These are phyloP conservation scores for Atherinomorus stipes DNA, from an alignment of 2,113 vertebrate species.

Conservation along the genomic window DNA sequence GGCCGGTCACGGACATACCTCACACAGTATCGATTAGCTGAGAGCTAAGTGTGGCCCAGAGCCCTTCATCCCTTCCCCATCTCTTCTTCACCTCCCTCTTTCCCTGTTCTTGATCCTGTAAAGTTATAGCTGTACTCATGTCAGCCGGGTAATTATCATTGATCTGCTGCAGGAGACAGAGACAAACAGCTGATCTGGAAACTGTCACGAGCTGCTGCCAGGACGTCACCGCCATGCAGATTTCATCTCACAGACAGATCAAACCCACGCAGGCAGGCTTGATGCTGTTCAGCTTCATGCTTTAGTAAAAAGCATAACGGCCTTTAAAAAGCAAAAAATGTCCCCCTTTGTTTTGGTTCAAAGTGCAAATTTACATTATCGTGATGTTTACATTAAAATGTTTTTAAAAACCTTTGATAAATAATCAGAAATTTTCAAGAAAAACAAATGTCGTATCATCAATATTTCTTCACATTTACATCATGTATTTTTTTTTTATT, in stretches of 20 bases:
- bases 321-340: no score
- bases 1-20: constrained; percentile 66
- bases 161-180: constrained; percentile 89
- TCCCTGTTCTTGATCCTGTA: constrained; percentile 92
- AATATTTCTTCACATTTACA: no score
- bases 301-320: no score
- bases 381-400: no score
- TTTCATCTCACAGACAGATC: background rate
- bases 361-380: no score
- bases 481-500: no score
- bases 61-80: constrained; percentile 73
- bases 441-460: no score
- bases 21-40: constrained; percentile 69
- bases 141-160: constrained; percentile 96
- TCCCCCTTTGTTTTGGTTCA: no score
- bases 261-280: no score
- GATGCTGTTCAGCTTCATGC: no score
- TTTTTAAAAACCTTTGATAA: no score
- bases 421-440: no score
- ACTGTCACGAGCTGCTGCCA: constrained; percentile 35
- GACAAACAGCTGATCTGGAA: constrained; percentile 90
- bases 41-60: constrained; percentile 69
- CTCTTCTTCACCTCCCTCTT: constrained; percentile 86
- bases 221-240: constrained; percentile 10
- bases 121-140: constrained; percentile 97